Conservation (phyloP, 23 tunicate species). For the Trididemnum nubilum region DNA sequence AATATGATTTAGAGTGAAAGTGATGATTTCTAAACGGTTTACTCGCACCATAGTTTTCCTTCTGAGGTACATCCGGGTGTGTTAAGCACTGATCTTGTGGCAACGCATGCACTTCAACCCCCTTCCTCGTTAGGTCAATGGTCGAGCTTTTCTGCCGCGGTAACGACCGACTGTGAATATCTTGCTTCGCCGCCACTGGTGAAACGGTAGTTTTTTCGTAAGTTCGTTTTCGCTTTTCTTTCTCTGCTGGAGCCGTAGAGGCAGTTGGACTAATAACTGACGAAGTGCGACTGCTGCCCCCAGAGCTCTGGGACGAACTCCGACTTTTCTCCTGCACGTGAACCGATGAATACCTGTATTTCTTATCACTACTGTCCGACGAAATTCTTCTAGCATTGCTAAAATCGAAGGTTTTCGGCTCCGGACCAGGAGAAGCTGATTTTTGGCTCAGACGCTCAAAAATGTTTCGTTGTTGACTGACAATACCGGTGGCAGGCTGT, state of each 20-base stretch:
- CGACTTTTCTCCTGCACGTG: background rate
- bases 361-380: constrained; percentile 29
- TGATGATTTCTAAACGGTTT: constrained; percentile 44
- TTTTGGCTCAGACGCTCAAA: constrained; percentile 53
- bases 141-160: background rate
- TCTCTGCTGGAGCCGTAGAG: background rate
- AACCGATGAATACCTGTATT: background rate
- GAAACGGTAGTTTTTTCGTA: background rate
- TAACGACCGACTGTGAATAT: background rate
- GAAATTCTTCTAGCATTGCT: constrained; percentile 27
- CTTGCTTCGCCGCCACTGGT: background rate
- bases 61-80: constrained; percentile 47
- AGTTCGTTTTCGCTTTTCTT: constrained; percentile 22
- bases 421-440: background rate
- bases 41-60: constrained; percentile 50
- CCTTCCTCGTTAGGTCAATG: background rate
- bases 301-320: background rate
- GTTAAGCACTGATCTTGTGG: background rate
- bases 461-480: constrained; percentile 47
- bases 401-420: constrained; percentile 1
- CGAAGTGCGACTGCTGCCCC: background rate
- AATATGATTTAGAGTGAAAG: background rate
- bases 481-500: constrained; percentile 58
- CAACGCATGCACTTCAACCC: background rate
- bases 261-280: constrained; percentile 1